A percentile compares a stretch with the other conserved stretches of the same genome.
phyloP scores from a whole-genome alignment of 2,888 invertebrate species.

The Helicoverpa assulta region DNA sequence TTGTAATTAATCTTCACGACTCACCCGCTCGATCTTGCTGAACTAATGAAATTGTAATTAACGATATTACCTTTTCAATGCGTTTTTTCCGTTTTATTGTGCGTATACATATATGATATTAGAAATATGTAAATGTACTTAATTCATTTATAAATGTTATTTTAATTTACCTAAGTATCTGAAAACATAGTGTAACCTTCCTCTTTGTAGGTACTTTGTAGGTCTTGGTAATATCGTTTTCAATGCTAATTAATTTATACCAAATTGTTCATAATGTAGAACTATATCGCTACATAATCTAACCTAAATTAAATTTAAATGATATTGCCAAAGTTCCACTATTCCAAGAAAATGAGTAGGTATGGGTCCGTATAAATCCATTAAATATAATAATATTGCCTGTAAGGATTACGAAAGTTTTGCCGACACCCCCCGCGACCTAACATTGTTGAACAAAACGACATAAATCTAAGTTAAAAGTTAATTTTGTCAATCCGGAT shows the following conservation, averaged over 20 bases:
- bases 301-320: conserved; percentile 39
- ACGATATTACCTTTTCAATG: conserved; percentile 44
- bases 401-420: conserved; percentile 53
- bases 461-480: conserved; percentile 90
- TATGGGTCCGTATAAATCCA: conserved; percentile 37
- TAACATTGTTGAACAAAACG: conserved; percentile 66
- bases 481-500: conserved; percentile 90
- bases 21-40: conserved; percentile 42
- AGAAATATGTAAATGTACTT: not conserved
- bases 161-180: too few species aligned
- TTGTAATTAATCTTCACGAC: conserved; percentile 66
- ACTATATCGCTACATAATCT: conserved; percentile 4
- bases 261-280: conserved; percentile 21
- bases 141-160: too few species aligned
- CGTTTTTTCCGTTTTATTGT: conserved; percentile 27
- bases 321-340: conserved; percentile 40
- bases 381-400: conserved; percentile 52
- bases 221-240: conserved; percentile 1
- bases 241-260: conserved; percentile 29
- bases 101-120: conserved; percentile 14
- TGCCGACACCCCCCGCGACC: conserved; percentile 36
- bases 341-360: conserved; percentile 26
- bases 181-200: conserved; percentile 2
- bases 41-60: conserved; percentile 53
- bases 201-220: too few species aligned